These are phyloP conservation scores for Actinia tenebrosa DNA, from an alignment of 64 coral and sea anemone species.

Conservation along the genomic window DNA sequence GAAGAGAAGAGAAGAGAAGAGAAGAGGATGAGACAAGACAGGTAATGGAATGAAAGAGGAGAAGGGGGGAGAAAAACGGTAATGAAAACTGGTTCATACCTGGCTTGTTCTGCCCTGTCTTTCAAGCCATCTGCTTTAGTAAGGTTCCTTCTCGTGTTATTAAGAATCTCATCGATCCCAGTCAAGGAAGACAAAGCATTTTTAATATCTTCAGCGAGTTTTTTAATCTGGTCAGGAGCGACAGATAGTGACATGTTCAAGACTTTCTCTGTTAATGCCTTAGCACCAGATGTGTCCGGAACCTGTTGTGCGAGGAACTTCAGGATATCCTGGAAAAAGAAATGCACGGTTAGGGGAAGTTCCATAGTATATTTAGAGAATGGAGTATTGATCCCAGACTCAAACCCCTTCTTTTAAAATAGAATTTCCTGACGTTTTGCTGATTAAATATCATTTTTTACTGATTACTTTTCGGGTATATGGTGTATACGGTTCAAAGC, in stretches of 20 bases:
- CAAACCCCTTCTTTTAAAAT: too few relatives aligned
- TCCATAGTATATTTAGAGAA: too few relatives aligned
- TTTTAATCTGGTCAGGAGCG: slow-evolving; percentile 52
- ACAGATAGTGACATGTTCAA: slow-evolving; percentile 67
- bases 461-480: too few relatives aligned
- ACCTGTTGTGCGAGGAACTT: slow-evolving; percentile 51
- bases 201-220: slow-evolving; percentile 57
- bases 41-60: too few relatives aligned
- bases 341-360: neutral
- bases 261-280: slow-evolving; percentile 32
- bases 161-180: slow-evolving; percentile 69
- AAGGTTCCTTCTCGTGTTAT: slow-evolving; percentile 48
- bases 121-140: slow-evolving; percentile 47
- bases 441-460: too few relatives aligned
- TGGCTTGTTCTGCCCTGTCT: slow-evolving; percentile 64
- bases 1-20: neutral
- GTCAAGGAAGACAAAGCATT: slow-evolving; percentile 47
- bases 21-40: neutral
- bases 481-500: too few relatives aligned
- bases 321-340: slow-evolving; percentile 57
- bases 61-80: neutral
- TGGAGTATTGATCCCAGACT: too few relatives aligned
- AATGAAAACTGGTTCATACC: slow-evolving; percentile 19
- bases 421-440: too few relatives aligned
- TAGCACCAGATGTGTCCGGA: slow-evolving; percentile 42